Conservation (phyloP, 2,888 invertebrate species). For the Sussaba pulchella region DNA sequence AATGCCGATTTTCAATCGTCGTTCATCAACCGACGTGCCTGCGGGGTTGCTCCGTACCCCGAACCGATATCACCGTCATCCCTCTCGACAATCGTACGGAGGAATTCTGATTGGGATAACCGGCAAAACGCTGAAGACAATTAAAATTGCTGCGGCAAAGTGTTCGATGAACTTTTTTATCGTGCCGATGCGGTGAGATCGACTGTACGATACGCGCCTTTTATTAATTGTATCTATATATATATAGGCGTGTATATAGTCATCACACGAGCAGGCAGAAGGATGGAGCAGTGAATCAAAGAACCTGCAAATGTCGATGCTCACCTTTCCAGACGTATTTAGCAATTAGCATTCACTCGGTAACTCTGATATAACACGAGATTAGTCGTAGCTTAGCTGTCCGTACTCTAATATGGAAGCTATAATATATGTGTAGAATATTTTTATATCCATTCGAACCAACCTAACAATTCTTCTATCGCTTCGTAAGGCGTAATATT, state of each 20-base stretch:
- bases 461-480: slow-evolving; percentile 26
- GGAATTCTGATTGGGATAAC: slow-evolving; percentile 57
- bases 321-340: slow-evolving; percentile 28
- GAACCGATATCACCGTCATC: not conserved
- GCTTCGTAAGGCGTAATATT: slow-evolving; percentile 13
- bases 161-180: slow-evolving; percentile 58
- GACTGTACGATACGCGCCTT: slow-evolving; percentile 47
- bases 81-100: slow-evolving; percentile 46
- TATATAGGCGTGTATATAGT: no score
- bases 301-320: not conserved
- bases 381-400: slow-evolving; percentile 3
- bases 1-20: slow-evolving; percentile 69
- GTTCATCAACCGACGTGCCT: slow-evolving; percentile 57
- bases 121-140: slow-evolving; percentile 46
- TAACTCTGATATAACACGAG: not conserved
- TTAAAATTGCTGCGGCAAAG: slow-evolving; percentile 57
- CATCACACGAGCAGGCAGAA: slow-evolving; percentile 41
- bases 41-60: slow-evolving; percentile 37
- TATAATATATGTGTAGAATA: not conserved
- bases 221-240: slow-evolving; percentile 50
- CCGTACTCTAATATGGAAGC: not conserved
- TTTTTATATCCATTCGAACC: slow-evolving; percentile 21
- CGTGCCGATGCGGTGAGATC: slow-evolving; percentile 19
- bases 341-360: slow-evolving; percentile 9
- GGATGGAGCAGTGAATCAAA: slow-evolving; percentile 26